These are phyloP conservation scores for Sphaeridia pumilis DNA, from an alignment of 2,888 invertebrate genomes.

Conservation along the genomic window DNA sequence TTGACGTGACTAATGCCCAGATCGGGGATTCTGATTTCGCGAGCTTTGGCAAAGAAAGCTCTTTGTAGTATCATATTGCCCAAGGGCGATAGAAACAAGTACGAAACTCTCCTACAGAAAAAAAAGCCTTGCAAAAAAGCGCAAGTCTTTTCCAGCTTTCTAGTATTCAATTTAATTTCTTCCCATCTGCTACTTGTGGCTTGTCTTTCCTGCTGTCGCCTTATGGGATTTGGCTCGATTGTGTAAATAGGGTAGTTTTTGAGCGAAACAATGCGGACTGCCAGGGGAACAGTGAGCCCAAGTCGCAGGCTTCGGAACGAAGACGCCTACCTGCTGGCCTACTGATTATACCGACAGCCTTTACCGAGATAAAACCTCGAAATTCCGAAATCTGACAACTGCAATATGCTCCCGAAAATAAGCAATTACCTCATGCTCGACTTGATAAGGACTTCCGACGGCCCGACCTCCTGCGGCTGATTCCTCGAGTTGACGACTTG, in stretches of 20 bases:
- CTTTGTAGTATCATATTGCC: no score
- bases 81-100: no score
- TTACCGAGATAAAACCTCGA: constrained; percentile 39
- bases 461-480: constrained; percentile 50
- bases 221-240: no score
- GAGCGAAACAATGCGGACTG: no score
- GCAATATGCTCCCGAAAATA: background rate
- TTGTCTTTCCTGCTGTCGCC: background rate
- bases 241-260: no score
- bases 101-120: no score
- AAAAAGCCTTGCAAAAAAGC: constrained; percentile 1
- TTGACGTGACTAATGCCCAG: no score
- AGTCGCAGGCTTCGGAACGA: no score
- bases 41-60: no score
- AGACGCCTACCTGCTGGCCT: no score
- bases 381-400: background rate
- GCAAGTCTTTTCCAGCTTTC: constrained; percentile 4
- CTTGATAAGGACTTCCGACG: constrained; percentile 58
- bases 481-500: constrained; percentile 61
- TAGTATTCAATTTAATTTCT: constrained; percentile 9
- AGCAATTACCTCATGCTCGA: constrained; percentile 67
- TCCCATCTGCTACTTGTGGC: constrained; percentile 4
- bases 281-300: no score
- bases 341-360: background rate
- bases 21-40: no score